These are phyloP conservation scores for Hydra vulgaris DNA, from an alignment of 30 jellyfish, hydroid and myxozoan genomes.

Conservation along the genomic window DNA sequence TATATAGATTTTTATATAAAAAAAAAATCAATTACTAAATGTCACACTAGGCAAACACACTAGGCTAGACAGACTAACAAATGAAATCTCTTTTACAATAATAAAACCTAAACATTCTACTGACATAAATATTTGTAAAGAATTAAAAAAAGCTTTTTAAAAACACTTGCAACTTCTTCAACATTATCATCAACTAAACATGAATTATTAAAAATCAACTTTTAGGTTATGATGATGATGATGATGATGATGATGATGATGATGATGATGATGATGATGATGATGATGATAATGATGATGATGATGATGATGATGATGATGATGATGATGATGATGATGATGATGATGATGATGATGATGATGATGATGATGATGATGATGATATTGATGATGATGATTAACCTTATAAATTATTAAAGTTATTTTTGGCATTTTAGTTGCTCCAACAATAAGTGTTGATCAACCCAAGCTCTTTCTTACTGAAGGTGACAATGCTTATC, in stretches of 20 bases:
- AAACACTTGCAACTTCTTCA: no score
- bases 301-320: neutral
- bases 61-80: no score
- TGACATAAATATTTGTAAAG: no score
- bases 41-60: no score
- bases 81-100: no score
- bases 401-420: neutral
- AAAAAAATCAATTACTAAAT: no score
- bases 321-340: neutral
- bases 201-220: no score
- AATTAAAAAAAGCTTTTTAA: no score
- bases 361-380: neutral
- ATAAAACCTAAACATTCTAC: no score
- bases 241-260: no score
- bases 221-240: no score
- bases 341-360: neutral
- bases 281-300: neutral
- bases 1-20: no score
- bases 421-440: neutral
- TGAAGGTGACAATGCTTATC: conserved; percentile 45
- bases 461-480: neutral
- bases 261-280: neutral
- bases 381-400: neutral
- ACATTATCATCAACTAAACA: neutral
- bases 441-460: conserved; percentile 6